These are phyloP conservation scores for Centroberyx gerrardi DNA, from an alignment of 2,797 vertebrate genomes.

Conservation along the genomic window DNA sequence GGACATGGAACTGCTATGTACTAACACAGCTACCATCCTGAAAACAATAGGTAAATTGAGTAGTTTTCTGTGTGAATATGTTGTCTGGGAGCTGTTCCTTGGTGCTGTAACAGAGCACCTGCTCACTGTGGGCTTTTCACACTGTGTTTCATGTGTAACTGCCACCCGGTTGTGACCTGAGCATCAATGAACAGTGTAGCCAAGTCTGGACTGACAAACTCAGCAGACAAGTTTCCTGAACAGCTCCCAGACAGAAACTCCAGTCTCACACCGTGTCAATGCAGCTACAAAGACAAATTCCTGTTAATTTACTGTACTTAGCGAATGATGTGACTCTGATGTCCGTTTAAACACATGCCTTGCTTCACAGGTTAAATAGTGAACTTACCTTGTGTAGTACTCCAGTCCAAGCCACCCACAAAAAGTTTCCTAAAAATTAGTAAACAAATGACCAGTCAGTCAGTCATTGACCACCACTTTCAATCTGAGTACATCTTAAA, in stretches of 20 bases:
- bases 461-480: slow-evolving; percentile 1
- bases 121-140: background rate
- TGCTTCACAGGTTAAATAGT: background rate
- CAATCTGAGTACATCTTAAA: background rate
- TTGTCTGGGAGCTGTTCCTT: background rate
- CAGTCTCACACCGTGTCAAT: slow-evolving; percentile 14
- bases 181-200: slow-evolving; percentile 1
- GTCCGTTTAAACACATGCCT: background rate
- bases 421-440: slow-evolving; percentile 94
- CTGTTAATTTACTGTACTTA: background rate
- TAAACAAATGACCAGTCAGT: slow-evolving; percentile 32
- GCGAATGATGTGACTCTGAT: slow-evolving; percentile 1
- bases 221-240: background rate
- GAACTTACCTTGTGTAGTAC: slow-evolving; percentile 97
- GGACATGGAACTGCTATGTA: background rate
- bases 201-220: background rate
- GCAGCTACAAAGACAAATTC: slow-evolving; percentile 5
- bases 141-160: background rate
- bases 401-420: slow-evolving; percentile 99
- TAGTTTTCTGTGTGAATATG: background rate
- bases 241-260: background rate
- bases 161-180: background rate
- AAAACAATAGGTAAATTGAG: background rate
- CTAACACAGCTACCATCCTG: background rate
- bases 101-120: background rate